phyloP scores from a whole-genome alignment of 2,113 vertebrate species.

The Aleadryas rufinucha region DNA sequence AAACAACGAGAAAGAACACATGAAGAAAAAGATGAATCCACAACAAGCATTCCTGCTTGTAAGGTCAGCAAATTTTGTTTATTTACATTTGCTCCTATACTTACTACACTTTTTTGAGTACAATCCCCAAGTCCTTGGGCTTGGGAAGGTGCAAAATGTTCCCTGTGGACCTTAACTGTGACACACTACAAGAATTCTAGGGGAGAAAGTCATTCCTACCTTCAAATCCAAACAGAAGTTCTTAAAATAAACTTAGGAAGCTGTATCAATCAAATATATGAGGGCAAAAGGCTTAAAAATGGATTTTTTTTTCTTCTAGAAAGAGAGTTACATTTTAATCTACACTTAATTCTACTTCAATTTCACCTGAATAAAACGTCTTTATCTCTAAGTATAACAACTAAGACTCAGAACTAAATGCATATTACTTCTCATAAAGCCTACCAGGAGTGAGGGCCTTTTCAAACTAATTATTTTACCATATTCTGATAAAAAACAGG shows the following conservation, averaged over 20 bases:
- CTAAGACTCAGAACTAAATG: neutral
- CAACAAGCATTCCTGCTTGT: neutral
- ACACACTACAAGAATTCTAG: neutral
- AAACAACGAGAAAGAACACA: neutral
- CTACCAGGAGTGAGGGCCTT: neutral
- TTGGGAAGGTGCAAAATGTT: neutral
- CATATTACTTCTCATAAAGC: neutral
- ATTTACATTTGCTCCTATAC: neutral
- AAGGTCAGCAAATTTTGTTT: neutral
- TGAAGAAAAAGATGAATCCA: neutral
- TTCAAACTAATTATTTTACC: neutral
- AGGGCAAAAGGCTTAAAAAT: neutral
- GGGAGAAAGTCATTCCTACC: neutral
- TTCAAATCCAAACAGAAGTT: neutral
- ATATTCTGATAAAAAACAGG: neutral
- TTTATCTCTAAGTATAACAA: neutral
- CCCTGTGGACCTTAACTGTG: neutral
- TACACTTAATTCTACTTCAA: neutral
- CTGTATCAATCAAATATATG: neutral
- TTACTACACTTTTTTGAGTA: neutral
- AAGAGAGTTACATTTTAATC: neutral
- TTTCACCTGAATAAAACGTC: neutral
- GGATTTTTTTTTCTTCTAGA: neutral
- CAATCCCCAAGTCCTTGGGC: accelerated
- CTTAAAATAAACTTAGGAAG: neutral